Conservation (phyloP, 2,797 vertebrate species). For the Morus bassanus region DNA sequence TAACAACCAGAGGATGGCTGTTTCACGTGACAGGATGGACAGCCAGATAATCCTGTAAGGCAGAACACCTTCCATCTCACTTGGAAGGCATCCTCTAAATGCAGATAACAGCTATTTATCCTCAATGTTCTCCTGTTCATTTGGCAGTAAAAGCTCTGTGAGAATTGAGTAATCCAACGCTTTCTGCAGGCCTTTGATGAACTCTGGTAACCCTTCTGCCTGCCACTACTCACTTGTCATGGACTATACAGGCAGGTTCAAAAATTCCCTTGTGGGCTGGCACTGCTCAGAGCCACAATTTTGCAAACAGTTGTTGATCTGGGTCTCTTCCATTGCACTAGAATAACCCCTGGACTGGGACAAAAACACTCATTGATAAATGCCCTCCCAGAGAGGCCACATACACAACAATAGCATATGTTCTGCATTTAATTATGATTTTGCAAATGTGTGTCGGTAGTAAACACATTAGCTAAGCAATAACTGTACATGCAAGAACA, state of each 20-base stretch:
- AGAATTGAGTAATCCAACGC: constrained; percentile 1
- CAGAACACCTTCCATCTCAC: constrained; percentile 21
- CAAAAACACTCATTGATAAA: constrained; percentile 34
- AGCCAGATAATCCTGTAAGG: not conserved
- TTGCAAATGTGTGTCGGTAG: not conserved
- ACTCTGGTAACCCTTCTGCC: constrained; percentile 41
- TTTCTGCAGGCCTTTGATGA: not conserved
- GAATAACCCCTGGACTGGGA: constrained; percentile 3
- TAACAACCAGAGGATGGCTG: not conserved
- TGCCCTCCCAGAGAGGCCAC: not conserved
- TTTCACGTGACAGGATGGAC: not conserved
- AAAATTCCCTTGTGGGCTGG: constrained; percentile 20
- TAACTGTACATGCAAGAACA: not conserved
- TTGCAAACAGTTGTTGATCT: constrained; percentile 47
- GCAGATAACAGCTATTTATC: constrained; percentile 41
- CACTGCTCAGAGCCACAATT: constrained; percentile 11
- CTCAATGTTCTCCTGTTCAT: not conserved
- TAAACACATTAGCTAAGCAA: constrained; percentile 3
- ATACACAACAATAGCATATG: not conserved
- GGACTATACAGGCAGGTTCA: not conserved
- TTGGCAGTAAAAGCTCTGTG: not conserved
- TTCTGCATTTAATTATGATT: constrained; percentile 16
- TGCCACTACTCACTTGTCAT: not conserved
- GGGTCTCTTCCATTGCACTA: not conserved
- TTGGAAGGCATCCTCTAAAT: constrained; percentile 18